Evolutionary conservation across 2,113 vertebrate species (phyloP).

Genomic region (Promerops cafer): DNA sequence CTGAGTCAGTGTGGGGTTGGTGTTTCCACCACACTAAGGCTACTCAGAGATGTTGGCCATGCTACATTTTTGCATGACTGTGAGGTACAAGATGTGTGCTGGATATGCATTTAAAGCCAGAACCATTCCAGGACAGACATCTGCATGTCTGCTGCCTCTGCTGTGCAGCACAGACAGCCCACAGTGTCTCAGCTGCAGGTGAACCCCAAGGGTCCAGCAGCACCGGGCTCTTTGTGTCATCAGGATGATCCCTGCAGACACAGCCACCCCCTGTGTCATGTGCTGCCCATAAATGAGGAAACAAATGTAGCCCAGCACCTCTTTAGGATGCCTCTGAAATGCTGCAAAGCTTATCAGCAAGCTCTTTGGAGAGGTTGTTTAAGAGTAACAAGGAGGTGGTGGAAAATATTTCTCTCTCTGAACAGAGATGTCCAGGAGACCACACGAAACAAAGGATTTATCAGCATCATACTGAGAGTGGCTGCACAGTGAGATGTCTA

Average conservation of each 20-base stretch:
- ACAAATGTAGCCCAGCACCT: background rate
- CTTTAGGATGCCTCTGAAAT: background rate
- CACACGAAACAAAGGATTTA: background rate
- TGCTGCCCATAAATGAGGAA: background rate
- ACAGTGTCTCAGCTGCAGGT: background rate
- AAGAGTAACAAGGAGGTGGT: background rate
- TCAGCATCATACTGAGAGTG: background rate
- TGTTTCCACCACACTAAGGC: background rate
- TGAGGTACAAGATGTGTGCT: background rate
- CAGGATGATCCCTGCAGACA: too few species aligned
- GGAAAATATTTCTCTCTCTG: background rate
- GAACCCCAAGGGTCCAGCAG: background rate
- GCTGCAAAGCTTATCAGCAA: background rate
- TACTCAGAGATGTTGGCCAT: accelerated
- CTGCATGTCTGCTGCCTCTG: background rate
- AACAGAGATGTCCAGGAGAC: background rate
- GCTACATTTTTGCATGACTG: background rate
- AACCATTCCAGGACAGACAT: background rate
- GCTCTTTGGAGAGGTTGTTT: background rate
- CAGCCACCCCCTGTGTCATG: accelerated
- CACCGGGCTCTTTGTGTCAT: accelerated
- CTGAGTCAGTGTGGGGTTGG: background rate
- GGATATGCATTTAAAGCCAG: background rate
- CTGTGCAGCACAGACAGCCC: background rate
- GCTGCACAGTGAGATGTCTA: background rate